Conservation (phyloP, 2,113 vertebrate genomes). For the Chionodraco myersi region DNA sequence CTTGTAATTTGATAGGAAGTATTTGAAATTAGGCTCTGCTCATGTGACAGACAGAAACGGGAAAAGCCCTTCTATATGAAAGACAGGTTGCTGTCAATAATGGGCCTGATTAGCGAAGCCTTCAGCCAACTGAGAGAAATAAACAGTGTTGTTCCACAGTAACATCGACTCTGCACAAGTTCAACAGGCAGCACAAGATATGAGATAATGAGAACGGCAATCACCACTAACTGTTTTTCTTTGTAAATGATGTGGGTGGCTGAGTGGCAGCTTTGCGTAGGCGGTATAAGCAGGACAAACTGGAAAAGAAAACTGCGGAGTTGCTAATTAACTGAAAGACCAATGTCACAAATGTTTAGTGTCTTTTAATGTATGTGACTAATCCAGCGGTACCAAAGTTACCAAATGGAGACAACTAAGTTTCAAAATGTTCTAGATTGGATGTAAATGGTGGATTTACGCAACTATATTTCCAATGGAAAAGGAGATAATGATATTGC, state of each 20-base stretch:
- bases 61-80: neutral
- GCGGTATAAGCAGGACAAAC: neutral
- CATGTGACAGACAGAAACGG: neutral
- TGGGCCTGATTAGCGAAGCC: neutral
- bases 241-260: neutral
- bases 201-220: constrained; percentile 10
- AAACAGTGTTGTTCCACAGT: neutral
- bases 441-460: neutral
- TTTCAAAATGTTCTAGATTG: neutral
- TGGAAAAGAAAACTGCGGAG: neutral
- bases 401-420: neutral
- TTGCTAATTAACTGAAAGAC: too few species aligned
- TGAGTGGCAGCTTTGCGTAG: neutral
- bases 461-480: neutral
- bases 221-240: neutral
- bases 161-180: neutral
- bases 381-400: too few species aligned
- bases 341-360: neutral
- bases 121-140: neutral
- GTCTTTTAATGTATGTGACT: neutral
- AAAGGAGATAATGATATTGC: neutral
- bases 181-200: neutral
- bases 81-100: neutral
- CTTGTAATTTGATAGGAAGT: neutral
- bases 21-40: neutral